Percentiles rank a stretch among this genome's conserved stretches.
phyloP scores from a whole-genome alignment of 2,888 invertebrate genomes.

The Operophtera brumata region DNA sequence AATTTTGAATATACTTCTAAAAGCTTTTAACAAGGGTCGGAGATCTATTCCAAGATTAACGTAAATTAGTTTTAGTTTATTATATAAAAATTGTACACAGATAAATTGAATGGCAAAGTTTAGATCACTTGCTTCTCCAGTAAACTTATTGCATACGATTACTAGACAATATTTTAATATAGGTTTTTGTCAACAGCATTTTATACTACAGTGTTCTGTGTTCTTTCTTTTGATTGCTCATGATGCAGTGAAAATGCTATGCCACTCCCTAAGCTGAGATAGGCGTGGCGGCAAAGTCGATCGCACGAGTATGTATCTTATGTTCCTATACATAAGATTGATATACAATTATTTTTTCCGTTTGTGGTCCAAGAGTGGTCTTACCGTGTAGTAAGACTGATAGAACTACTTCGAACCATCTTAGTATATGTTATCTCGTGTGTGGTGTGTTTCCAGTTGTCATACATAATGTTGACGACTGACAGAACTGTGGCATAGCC shows the following conservation, averaged over 20 bases:
- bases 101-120: slow-evolving; percentile 53
- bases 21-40: slow-evolving; percentile 61
- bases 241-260: not conserved
- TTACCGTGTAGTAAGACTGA: no score
- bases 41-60: slow-evolving; percentile 44
- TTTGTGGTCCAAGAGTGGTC: no score
- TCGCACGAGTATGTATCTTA: no score
- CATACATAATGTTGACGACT: no score
- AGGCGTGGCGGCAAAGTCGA: no score
- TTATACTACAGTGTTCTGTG: not conserved
- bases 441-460: no score
- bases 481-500: no score
- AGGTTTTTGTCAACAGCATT: slow-evolving; percentile 40
- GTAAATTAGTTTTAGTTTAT: slow-evolving; percentile 41
- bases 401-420: no score
- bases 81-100: slow-evolving; percentile 57
- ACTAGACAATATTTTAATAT: slow-evolving; percentile 45
- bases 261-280: no score
- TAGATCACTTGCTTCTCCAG: slow-evolving; percentile 46
- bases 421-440: no score
- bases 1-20: slow-evolving; percentile 66
- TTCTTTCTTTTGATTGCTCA: not conserved
- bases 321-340: no score
- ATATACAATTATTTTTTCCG: no score
- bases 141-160: slow-evolving; percentile 53